Percentiles rank a stretch among this genome's conserved stretches.
phyloP scores from a whole-genome alignment of 2,888 invertebrate genomes.

The Rhorus exstirpatorius region DNA sequence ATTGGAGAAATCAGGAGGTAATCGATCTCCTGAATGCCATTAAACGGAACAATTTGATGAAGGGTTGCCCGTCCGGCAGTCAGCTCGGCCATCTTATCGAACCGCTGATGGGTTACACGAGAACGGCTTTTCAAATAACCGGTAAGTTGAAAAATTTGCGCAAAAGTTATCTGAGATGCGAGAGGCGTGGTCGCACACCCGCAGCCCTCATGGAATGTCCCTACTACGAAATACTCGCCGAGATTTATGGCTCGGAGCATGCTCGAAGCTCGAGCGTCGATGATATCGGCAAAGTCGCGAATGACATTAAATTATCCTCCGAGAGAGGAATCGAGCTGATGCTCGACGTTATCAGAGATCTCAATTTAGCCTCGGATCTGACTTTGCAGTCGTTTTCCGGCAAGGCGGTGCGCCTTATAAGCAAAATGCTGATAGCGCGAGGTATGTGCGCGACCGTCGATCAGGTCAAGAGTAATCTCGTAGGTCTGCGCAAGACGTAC shows the following conservation, averaged over 20 bases:
- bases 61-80: conserved; percentile 34
- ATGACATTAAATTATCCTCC: conserved; percentile 67
- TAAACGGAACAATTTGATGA: conserved; percentile 54
- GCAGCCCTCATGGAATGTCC: conserved; percentile 66
- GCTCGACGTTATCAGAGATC: conserved; percentile 70
- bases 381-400: conserved; percentile 69
- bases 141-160: conserved; percentile 73
- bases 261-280: background rate
- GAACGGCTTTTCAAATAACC: conserved; percentile 74
- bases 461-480: conserved; percentile 72
- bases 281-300: conserved; percentile 7
- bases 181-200: conserved; percentile 57
- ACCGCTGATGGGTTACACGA: conserved; percentile 70
- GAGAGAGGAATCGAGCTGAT: conserved; percentile 74
- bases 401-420: conserved; percentile 70
- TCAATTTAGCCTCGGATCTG: conserved; percentile 70
- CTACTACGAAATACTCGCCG: conserved; percentile 71
- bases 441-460: conserved; percentile 71
- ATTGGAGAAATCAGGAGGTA: conserved; percentile 50
- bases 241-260: conserved; percentile 61
- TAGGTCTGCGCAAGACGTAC: conserved; percentile 72
- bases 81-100: conserved; percentile 50
- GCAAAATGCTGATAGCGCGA: conserved; percentile 66
- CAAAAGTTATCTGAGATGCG: conserved; percentile 71
- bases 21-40: conserved; percentile 45